Conservation (phyloP, 1,140 invertebrate genomes). For the Pristionchus pacificus region DNA sequence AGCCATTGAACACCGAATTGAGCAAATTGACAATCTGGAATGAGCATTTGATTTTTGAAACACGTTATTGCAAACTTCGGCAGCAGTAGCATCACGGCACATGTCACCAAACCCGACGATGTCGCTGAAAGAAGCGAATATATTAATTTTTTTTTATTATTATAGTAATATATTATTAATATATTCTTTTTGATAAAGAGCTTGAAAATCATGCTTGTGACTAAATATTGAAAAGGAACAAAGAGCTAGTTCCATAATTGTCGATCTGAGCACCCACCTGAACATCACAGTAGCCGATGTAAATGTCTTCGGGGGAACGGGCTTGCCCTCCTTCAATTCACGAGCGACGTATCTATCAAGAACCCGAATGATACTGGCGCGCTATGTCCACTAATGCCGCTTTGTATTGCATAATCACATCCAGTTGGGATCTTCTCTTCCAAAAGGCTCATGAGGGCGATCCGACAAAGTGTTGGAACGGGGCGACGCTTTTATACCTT, state of each 20-base stretch:
- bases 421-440: background rate
- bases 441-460: constrained; percentile 10
- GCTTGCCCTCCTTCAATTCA: constrained; percentile 51
- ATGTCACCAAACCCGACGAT: constrained; percentile 57
- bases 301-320: constrained; percentile 53
- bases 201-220: constrained; percentile 82
- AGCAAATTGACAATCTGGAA: constrained; percentile 55
- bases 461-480: background rate
- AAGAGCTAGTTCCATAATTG: constrained; percentile 63
- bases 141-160: no score
- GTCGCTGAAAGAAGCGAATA: no score
- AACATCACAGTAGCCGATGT: constrained; percentile 79
- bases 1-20: constrained; percentile 60
- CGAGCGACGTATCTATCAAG: constrained; percentile 51
- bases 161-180: no score
- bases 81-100: no score
- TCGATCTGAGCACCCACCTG: constrained; percentile 87
- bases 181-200: no score
- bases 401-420: constrained; percentile 10
- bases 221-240: constrained; percentile 68
- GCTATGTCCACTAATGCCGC: background rate
- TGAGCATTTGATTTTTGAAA: background rate
- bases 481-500: constrained; percentile 4
- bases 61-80: no score
- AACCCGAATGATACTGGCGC: background rate